Evolutionary conservation across 2,113 vertebrate genomes (phyloP), one percentile per base, ranked within the genome.

Genomic region (Cryptotis parvus): DNA sequence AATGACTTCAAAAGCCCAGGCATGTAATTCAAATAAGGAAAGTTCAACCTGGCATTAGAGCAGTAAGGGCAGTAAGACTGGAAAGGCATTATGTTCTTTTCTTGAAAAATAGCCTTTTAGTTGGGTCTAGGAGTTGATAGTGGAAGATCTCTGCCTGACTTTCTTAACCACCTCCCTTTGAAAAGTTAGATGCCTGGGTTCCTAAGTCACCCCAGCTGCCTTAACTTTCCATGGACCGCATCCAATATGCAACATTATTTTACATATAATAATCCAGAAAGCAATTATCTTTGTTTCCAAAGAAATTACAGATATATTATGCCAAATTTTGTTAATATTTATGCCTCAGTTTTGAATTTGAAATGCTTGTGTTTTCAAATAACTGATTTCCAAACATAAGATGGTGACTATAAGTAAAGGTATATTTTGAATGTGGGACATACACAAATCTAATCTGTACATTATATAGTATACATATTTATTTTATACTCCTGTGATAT

Each of bases 351-450:
- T 90, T 37, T 88, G 9, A 66, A 58, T 88, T 63, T 33, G 74
- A 90, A 82, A 66, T 90, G 43, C 12, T 91, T 58, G 3, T 33
- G n/a, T 74, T 83, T 22, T 4, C 41, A 88, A 79, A 52, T 75
- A 75, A 18, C n/a, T 87, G 29, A 78, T 90, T 90, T 96, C 75
- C 65, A 49, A 92, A 76, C 78, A 68, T 90, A 93, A 26, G 29
- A 81, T 63, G 11, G 27, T 3, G 15, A 8, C 4, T 20, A 10
- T 3, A 91, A 70, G 87, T 93, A 93, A 90, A 33, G 35, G 26
- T 63, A 41, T 10, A 84, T 55, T 87, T 93, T 29, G 80, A 92
- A 66, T 35, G 6, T 58, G 55, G 35, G n/a, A 76, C 27, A 63
- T 41, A 75, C 41, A 41, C 7, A 49, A 3, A 52, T n/a, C 22